Evolutionary conservation across 2,797 vertebrate genomes (phyloP).

Genomic region (Hippocampus kuda): DNA sequence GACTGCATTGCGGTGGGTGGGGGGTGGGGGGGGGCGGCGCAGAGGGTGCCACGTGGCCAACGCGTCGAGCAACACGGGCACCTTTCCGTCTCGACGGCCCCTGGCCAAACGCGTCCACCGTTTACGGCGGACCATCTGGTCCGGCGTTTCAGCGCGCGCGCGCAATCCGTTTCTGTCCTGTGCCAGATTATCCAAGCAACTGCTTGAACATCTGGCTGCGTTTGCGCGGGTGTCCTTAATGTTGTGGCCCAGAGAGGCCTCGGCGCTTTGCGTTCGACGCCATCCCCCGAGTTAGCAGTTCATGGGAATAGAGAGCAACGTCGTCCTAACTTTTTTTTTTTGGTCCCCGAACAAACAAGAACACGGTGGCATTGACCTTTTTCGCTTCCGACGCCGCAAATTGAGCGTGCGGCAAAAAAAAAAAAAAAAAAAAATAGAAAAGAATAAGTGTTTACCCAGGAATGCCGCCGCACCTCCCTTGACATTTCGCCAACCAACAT

Average conservation of each 20-base stretch:
- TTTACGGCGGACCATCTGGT: slow-evolving; percentile 13
- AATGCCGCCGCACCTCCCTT: slow-evolving; percentile 11
- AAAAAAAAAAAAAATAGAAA: background rate
- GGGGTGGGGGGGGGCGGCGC: too few relatives aligned
- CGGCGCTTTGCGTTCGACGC: background rate
- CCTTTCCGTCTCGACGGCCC: background rate
- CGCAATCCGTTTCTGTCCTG: background rate
- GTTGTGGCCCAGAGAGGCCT: slow-evolving; percentile 11
- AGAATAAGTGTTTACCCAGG: background rate
- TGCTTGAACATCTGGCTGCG: slow-evolving; percentile 39
- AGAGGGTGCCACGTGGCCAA: background rate
- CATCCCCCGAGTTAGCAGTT: background rate
- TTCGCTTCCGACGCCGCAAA: background rate
- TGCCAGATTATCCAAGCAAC: slow-evolving; percentile 11
- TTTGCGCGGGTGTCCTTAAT: slow-evolving; percentile 3
- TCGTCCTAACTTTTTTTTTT: background rate
- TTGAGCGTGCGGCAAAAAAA: background rate
- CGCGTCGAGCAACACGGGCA: background rate
- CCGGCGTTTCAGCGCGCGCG: slow-evolving; percentile 51
- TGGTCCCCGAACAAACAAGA: background rate
- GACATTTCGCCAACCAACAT: slow-evolving; percentile 6
- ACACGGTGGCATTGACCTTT: slow-evolving; percentile 5
- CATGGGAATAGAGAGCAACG: background rate
- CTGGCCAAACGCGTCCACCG: slow-evolving; percentile 25
- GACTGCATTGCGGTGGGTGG: background rate